Conservation (phyloP, 2,888 invertebrate species). For the Pristionchus japonicus region DNA sequence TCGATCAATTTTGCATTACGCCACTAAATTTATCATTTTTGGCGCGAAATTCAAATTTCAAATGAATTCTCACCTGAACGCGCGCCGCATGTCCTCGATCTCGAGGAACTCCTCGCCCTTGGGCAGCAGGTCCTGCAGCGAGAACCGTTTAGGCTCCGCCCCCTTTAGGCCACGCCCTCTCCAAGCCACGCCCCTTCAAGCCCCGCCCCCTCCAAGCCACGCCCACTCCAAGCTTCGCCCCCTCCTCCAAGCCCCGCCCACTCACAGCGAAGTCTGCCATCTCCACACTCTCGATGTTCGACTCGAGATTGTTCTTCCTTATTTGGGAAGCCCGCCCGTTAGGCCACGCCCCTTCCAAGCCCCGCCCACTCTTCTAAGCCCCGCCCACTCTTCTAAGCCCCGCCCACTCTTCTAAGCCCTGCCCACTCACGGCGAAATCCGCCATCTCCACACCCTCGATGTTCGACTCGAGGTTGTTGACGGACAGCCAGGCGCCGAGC, state of each 20-base stretch:
- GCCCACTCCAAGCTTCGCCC: too few relatives aligned
- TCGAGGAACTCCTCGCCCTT: neutral
- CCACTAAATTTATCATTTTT: neutral
- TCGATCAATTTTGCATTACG: neutral
- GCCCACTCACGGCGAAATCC: neutral
- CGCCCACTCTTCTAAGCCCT: too few relatives aligned
- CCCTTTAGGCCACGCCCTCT: neutral
- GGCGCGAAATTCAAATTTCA: neutral
- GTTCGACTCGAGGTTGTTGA: constrained; percentile 32
- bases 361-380: too few relatives aligned
- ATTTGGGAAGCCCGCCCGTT: too few relatives aligned
- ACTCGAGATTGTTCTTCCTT: too few relatives aligned
- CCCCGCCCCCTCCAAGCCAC: too few relatives aligned
- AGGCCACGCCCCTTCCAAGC: too few relatives aligned
- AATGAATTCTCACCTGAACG: neutral
- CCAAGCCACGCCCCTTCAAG: too few relatives aligned
- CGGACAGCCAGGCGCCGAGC: neutral
- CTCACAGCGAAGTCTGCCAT: neutral
- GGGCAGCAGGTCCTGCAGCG: constrained; percentile 7
- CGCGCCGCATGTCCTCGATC: neutral
- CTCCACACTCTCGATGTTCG: neutral
- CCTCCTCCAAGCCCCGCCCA: neutral
- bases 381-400: too few relatives aligned
- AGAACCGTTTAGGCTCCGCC: neutral
- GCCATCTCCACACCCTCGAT: neutral